Evolutionary conservation across 2,113 vertebrate genomes (phyloP).

Genomic region (Xenotilapia flavipinnis): DNA sequence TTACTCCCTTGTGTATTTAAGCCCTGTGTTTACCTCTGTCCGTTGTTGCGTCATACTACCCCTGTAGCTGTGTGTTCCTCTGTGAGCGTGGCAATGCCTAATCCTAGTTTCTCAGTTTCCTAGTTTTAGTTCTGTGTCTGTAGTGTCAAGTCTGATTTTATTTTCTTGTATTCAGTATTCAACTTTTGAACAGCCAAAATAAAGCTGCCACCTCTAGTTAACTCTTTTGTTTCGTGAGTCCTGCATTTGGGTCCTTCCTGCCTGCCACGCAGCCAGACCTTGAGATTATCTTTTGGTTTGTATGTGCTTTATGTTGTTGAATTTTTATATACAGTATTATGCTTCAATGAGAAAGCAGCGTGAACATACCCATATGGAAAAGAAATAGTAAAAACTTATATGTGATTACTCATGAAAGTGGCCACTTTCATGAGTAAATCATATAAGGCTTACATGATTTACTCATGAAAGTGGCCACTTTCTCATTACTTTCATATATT

Average conservation of each 20-base stretch:
- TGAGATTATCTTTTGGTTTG: neutral
- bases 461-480: too few relatives aligned
- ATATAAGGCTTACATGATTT: too few relatives aligned
- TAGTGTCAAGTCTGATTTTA: neutral
- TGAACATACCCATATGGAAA: neutral
- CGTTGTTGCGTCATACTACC: accelerated
- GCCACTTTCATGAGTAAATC: too few relatives aligned
- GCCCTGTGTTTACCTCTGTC: neutral
- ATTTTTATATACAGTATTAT: neutral
- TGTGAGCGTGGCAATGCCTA: neutral
- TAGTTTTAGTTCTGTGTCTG: neutral
- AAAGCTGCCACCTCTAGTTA: neutral
- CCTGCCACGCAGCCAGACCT: neutral
- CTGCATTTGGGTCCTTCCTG: neutral
- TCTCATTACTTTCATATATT: too few relatives aligned
- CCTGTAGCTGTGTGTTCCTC: neutral
- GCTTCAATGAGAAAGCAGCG: accelerated
- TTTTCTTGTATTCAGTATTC: neutral
- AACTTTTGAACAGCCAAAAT: neutral
- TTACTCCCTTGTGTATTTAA: neutral
- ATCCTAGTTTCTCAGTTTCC: neutral
- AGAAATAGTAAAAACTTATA: too few relatives aligned
- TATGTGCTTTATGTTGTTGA: neutral
- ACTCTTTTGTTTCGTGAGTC: neutral
- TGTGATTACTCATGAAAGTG: too few relatives aligned